phyloP scores from a whole-genome alignment of 2,888 invertebrate species.

The Synanthedon tipuliformis region DNA sequence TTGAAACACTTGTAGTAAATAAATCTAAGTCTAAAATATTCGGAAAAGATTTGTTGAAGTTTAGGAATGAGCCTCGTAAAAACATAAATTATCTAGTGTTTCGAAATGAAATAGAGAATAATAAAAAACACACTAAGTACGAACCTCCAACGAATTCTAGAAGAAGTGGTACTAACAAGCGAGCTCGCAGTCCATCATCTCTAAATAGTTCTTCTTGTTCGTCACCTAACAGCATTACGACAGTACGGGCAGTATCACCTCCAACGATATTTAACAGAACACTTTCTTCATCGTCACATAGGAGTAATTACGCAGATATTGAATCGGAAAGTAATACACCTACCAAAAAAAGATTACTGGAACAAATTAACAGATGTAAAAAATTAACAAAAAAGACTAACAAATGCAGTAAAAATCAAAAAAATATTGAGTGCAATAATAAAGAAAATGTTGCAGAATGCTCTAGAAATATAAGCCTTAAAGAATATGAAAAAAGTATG shows the following conservation, averaged over 20 bases:
- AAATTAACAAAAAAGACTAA: constrained; percentile 27
- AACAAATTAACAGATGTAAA: constrained; percentile 16
- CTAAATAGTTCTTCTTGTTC: constrained; percentile 47
- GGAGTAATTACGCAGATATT: constrained; percentile 21
- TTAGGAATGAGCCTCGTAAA: constrained; percentile 17
- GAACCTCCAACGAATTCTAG: constrained; percentile 11
- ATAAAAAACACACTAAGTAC: constrained; percentile 15
- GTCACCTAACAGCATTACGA: constrained; percentile 43
- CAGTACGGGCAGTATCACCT: constrained; percentile 30
- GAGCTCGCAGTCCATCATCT: constrained; percentile 25
- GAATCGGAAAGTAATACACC: constrained; percentile 26
- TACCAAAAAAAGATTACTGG: constrained; percentile 6
- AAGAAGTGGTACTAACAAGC: constrained; percentile 12
- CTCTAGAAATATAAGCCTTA: constrained; percentile 21
- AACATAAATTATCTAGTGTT: constrained; percentile 33
- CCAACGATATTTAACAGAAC: constrained; percentile 17
- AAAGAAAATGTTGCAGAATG: constrained; percentile 46
- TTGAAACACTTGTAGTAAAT: constrained; percentile 7
- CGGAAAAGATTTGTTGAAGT: constrained; percentile 27
- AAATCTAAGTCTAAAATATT: constrained; percentile 22
- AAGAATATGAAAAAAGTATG: constrained; percentile 13
- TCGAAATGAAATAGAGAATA: constrained; percentile 27
- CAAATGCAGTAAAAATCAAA: constrained; percentile 8
- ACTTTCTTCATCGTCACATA: constrained; percentile 25
- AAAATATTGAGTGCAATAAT: constrained; percentile 21